Percentiles rank a stretch among this genome's conserved stretches.
These are phyloP conservation scores for Caenorhabditis doughertyi DNA, from an alignment of 2,888 invertebrate species.

Conservation along the genomic window DNA sequence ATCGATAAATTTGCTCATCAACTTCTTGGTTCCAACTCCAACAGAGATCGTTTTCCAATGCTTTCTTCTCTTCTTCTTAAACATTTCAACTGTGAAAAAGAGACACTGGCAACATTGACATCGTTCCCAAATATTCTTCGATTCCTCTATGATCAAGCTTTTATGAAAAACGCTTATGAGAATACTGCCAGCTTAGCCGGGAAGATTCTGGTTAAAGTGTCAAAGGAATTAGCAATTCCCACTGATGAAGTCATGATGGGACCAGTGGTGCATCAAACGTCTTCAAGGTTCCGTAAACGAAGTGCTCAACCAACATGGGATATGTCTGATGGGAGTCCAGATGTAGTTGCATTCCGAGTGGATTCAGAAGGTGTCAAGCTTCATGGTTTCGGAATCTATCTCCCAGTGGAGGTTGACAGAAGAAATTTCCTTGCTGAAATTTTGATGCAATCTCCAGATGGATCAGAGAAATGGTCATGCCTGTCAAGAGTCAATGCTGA, in stretches of 20 bases:
- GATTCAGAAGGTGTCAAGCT: conserved; percentile 93
- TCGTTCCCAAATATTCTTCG: conserved; percentile 75
- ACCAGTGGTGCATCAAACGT: conserved; percentile 85
- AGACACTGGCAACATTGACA: conserved; percentile 62
- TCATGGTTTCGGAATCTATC: conserved; percentile 85
- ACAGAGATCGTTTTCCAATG: conserved; percentile 83
- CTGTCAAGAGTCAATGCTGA: conserved; percentile 43
- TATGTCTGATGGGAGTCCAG: conserved; percentile 96
- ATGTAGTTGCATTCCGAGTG: conserved; percentile 89
- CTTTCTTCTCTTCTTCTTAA: conserved; percentile 90
- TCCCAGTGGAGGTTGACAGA: conserved; percentile 63
- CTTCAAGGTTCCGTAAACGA: conserved; percentile 88
- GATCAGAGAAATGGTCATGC: conserved; percentile 59
- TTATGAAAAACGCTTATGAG: conserved; percentile 51
- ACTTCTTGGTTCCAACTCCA: conserved; percentile 28
- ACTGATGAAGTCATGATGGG: conserved; percentile 59
- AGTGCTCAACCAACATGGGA: conserved; percentile 96
- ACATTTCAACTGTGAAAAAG: conserved; percentile 84
- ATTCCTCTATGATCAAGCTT: conserved; percentile 78
- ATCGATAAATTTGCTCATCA: conserved; percentile 49
- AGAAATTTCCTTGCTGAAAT: conserved; percentile 53
- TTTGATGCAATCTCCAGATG: conserved; percentile 59
- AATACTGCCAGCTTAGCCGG: conserved; percentile 66
- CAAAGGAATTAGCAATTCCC: conserved; percentile 86
- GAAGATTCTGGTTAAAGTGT: conserved; percentile 85